Evolutionary conservation across 30 jellyfish, hydroid and myxozoan species (phyloP).

Genomic region (Aurelia sp.): DNA sequence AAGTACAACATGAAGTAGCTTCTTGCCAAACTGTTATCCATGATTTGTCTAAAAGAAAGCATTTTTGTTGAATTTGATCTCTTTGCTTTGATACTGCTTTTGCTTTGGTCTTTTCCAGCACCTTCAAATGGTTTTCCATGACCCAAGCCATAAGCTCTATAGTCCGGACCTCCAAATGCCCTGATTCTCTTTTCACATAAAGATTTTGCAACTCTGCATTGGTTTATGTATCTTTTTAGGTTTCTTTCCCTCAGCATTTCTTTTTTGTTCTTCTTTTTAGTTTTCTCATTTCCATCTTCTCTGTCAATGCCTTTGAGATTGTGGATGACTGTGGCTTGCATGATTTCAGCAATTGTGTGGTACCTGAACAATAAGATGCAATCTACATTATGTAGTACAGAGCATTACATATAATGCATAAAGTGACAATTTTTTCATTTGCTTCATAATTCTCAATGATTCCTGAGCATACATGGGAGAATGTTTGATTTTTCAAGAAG

Average conservation of each 20-base stretch:
- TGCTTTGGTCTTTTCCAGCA: slow-evolving; percentile 63
- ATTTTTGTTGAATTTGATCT: slow-evolving; percentile 80
- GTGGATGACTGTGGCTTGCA: slow-evolving; percentile 99
- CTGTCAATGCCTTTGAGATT: slow-evolving; percentile 79
- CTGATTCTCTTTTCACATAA: slow-evolving; percentile 96
- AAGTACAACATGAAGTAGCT: slow-evolving; percentile 84
- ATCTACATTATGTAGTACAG: too few relatives aligned
- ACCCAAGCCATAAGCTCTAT: slow-evolving; percentile 93
- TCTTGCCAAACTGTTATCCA: slow-evolving; percentile 96
- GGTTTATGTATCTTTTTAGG: slow-evolving; percentile 89
- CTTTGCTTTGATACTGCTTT: slow-evolving; percentile 19
- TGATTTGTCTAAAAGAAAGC: slow-evolving; percentile 82
- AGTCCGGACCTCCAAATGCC: slow-evolving; percentile 95
- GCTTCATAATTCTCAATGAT: too few relatives aligned
- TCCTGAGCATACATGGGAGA: too few relatives aligned
- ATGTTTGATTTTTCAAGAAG: too few relatives aligned
- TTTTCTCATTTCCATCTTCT: slow-evolving; percentile 79
- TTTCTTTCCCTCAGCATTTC: slow-evolving; percentile 93
- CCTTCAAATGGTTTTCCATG: slow-evolving; percentile 90
- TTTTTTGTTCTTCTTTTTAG: slow-evolving; percentile 71
- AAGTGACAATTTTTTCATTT: too few relatives aligned
- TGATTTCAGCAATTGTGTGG: slow-evolving; percentile 98
- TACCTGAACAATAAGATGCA: slow-evolving; percentile 55
- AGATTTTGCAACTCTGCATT: slow-evolving; percentile 95
- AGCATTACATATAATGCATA: too few relatives aligned